Evolutionary conservation across 1,140 invertebrate genomes (phyloP).

Genomic region (Heliothis subflexa): DNA sequence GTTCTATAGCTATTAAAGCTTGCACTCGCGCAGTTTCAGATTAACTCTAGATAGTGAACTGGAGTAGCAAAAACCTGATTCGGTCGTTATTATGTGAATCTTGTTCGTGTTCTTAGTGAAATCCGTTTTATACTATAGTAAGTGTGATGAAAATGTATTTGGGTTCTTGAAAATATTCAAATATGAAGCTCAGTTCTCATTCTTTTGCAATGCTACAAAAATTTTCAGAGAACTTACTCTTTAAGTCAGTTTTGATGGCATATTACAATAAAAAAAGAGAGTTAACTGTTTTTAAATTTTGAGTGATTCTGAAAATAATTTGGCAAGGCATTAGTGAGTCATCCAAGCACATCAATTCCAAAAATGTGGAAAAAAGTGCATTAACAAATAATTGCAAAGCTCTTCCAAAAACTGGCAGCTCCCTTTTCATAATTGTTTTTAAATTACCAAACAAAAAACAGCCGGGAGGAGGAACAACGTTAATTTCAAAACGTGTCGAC

Average conservation of each 20-base stretch:
- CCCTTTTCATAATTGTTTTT: constrained; percentile 35
- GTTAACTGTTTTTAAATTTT: no score
- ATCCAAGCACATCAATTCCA: background rate
- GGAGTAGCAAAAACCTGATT: constrained; percentile 33
- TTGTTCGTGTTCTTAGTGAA: constrained; percentile 8
- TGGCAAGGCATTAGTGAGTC: background rate
- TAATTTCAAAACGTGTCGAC: constrained; percentile 21
- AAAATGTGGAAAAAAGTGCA: constrained; percentile 28
- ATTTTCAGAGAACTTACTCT: no score
- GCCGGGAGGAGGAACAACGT: background rate
- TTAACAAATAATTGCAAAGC: constrained; percentile 20
- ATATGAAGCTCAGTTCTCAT: no score
- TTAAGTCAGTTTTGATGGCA: no score
- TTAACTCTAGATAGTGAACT: constrained; percentile 32
- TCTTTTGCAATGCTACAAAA: no score
- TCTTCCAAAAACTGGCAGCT: constrained; percentile 1
- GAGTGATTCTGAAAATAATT: background rate
- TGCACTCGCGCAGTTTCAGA: constrained; percentile 31
- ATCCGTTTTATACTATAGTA: constrained; percentile 1
- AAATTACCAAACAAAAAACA: constrained; percentile 2
- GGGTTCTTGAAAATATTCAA: no score
- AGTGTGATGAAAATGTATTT: no score
- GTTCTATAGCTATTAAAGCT: constrained; percentile 30
- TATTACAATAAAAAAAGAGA: no score
- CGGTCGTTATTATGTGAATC: background rate